Base-by-base conservation (phyloP, 2,888 invertebrate species). In the Drosophila peninsularis region DNA sequence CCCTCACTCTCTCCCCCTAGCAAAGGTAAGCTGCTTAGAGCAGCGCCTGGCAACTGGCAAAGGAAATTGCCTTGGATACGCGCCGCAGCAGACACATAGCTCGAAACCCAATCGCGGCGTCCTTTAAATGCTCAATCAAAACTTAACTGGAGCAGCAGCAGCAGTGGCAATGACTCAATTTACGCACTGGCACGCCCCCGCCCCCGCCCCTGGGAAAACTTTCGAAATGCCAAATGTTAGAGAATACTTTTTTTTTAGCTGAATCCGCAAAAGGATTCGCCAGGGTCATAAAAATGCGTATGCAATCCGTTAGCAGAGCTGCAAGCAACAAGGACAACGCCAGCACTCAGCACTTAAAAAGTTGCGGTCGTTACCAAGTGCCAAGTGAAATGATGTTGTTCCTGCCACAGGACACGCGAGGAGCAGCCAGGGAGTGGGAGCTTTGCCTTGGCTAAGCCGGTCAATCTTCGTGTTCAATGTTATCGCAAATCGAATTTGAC, bases 41-140 rank as follows among this genome's bases (percentile, higher is more conserved):
- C 52, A 52, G 42, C 55, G 54, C 64, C 24, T 41, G 52, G 61
- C 45, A 77, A 44, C 50, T 58, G 73, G 73, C 55, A 47, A 66
- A 73, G 74, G 74, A 60, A 62, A 58, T 75, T 58, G 74, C 56
- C 62, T 70, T 78, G 78, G 75, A 45, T 78, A 74, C 62, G 57
- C 41, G 57, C 41, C 47, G 56, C 61, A 74, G 62, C 78, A 74
- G 61, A 61, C 60, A 47, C 66, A 61, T 53, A 60, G 52, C 39
- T 50, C 49, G 81, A 83, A 70, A 67, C 66, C 69, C 71, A 74
- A 72, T 69, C 69, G 71, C 62, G 61, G 65, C 64, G 60, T 60
- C 63, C 80, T 75, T 79, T 82, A 89, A 83, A 89, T 68, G 89
- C 71, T 85, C 90, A 89, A 83, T 83, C 85, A 88, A 78, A 85